phyloP scores from a whole-genome alignment of 1,140 invertebrate genomes.

The Arion vulgaris region DNA sequence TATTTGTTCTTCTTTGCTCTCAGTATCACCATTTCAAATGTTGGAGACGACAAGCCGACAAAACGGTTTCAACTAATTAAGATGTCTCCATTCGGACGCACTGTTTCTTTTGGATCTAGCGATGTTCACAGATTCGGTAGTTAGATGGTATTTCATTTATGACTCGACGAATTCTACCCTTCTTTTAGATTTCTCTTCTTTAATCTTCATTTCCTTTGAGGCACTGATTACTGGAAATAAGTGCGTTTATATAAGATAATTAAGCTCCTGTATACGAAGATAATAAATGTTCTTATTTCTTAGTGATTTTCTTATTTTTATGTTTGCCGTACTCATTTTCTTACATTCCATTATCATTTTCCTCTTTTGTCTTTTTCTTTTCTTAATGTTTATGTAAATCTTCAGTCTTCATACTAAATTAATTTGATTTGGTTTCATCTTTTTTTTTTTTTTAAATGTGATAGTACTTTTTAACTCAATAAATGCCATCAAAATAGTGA shows the following conservation, averaged over 20 bases:
- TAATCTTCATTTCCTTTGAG: conserved; percentile 19
- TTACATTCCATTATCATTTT: background rate
- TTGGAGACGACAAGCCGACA: background rate
- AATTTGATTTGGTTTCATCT: background rate
- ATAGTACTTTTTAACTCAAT: too few relatives aligned
- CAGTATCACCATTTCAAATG: background rate
- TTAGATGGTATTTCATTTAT: background rate
- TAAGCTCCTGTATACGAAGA: background rate
- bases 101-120: background rate
- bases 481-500: too few relatives aligned
- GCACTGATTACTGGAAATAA: background rate
- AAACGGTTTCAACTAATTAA: conserved; percentile 2
- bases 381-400: background rate
- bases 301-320: background rate
- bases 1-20: background rate
- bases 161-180: background rate
- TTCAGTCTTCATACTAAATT: background rate
- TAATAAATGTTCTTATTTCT: conserved; percentile 10
- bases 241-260: background rate
- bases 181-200: background rate
- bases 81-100: conserved; percentile 17
- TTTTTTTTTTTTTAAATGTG: background rate
- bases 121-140: background rate
- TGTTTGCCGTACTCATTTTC: background rate
- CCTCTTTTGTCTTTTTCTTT: background rate